Base-by-base conservation (phyloP, 1,140 invertebrate genomes). In the Drosophila mauritiana region DNA sequence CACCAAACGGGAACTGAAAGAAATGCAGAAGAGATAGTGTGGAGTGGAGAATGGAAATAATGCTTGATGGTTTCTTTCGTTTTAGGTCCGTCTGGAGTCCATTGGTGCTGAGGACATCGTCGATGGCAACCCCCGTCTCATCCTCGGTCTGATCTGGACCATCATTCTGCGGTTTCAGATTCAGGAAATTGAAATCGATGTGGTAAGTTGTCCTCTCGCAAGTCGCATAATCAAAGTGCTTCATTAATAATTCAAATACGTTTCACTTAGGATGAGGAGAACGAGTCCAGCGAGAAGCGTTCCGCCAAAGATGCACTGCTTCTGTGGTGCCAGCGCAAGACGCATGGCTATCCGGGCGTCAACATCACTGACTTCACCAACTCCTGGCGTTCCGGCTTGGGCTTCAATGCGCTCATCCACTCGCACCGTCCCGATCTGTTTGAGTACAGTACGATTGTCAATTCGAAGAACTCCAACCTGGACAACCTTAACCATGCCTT, bases 101-200 rank as follows among this genome's bases (percentile, higher is more conserved):
- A 99, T 99, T 90, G 99, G 98, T 78, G 98, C 99, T 36, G 98
- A 99, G 93, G 99, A 99, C 92, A 99, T 99, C 81, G 98, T 99
- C 25, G 99, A 99, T 93, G 98, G 98, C 40, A 99, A 99, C 93
- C 96, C 96, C 42, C 94, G 98, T 53, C 94, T 99, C 40, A 99
- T 99, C 90, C 95, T 99, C 43, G 99, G 99, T 89, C 94, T 99
- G 11, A 99, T 99, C 75, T 99, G 99, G 98, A 99, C 98, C 20
- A 99, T 99, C 78, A 99, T 99, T 93, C 94, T 99, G 56, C 94
- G 98, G 31, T 99, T 99, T 94, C 98, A 98, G 94, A 99, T 99
- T 81, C 98, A 99, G 93, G 98, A 99, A 94, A 99, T 99, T 91
- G 98, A 98, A 94, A 99, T 99, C 88, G 97, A 99, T 93, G 97